Percentiles rank a stretch among this genome's conserved stretches.
Evolutionary conservation across 37 sponge, comb jelly and placozoan species (phyloP).

Genomic region (Petrosia ficiformis): DNA sequence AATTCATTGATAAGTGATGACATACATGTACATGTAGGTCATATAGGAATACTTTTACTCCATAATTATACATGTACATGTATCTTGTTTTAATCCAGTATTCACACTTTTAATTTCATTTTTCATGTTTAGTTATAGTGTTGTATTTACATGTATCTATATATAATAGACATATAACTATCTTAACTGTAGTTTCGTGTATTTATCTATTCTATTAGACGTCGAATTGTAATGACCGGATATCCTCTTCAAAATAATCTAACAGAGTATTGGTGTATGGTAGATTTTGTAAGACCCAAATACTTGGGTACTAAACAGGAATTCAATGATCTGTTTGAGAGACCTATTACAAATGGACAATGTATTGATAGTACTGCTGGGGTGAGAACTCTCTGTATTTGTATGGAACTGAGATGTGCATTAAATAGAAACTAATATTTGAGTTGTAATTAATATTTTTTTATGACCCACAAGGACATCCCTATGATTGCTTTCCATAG

Average conservation of each 20-base stretch:
- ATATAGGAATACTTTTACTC: too few relatives aligned
- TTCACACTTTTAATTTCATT: too few relatives aligned
- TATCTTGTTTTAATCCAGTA: too few relatives aligned
- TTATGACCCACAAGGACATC: conserved; percentile 54
- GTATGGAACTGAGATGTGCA: neutral
- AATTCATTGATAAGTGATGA: too few relatives aligned
- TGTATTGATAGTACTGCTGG: conserved; percentile 88
- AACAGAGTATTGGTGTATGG: conserved; percentile 99
- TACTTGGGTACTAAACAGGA: conserved; percentile 97
- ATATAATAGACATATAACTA: too few relatives aligned
- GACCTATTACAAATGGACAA: conserved; percentile 95
- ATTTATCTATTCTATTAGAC: conserved; percentile 42
- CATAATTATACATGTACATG: too few relatives aligned
- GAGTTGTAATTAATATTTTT: conserved; percentile 37
- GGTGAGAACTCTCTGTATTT: conserved; percentile 67
- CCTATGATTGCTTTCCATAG: conserved; percentile 48
- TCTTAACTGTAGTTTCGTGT: too few relatives aligned
- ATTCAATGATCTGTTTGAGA: conserved; percentile 92
- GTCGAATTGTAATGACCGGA: conserved; percentile 93
- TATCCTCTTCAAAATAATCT: conserved; percentile 99
- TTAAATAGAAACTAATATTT: neutral
- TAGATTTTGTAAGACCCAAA: conserved; percentile 98
- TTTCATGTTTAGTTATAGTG: too few relatives aligned
- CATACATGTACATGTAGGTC: too few relatives aligned
- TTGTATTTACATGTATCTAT: neutral